Conservation (phyloP, 2,888 invertebrate species). For the Gisinianus flammeolus region DNA sequence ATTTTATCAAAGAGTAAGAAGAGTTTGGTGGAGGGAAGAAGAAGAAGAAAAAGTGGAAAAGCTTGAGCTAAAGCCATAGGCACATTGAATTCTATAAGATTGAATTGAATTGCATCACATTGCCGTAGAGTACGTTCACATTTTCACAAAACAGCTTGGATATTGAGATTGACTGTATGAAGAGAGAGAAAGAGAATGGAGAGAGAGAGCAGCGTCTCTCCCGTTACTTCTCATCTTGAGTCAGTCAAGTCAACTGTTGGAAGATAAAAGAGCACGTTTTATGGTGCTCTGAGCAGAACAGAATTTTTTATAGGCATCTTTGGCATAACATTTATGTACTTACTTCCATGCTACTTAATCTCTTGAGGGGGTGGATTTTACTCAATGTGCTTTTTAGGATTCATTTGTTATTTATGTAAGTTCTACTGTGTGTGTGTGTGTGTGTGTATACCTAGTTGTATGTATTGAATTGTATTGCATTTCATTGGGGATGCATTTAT, state of each 20-base stretch:
- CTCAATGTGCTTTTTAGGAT: background rate
- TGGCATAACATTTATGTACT: background rate
- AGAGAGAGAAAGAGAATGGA: background rate
- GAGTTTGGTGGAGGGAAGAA: no score
- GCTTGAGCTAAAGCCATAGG: background rate
- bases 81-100: background rate
- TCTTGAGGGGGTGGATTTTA: conserved; percentile 22
- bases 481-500: background rate
- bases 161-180: background rate
- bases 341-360: conserved; percentile 23
- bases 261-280: background rate
- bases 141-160: background rate
- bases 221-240: background rate
- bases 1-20: background rate
- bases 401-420: background rate
- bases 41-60: no score
- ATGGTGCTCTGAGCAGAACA: background rate
- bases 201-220: background rate
- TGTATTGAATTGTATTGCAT: no score
- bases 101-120: background rate
- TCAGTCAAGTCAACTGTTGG: background rate
- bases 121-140: no score
- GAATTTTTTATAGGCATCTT: background rate
- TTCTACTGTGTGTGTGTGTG: no score
- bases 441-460: no score